phyloP scores from a whole-genome alignment of 2,888 invertebrate genomes.

The Rapana venosa region DNA sequence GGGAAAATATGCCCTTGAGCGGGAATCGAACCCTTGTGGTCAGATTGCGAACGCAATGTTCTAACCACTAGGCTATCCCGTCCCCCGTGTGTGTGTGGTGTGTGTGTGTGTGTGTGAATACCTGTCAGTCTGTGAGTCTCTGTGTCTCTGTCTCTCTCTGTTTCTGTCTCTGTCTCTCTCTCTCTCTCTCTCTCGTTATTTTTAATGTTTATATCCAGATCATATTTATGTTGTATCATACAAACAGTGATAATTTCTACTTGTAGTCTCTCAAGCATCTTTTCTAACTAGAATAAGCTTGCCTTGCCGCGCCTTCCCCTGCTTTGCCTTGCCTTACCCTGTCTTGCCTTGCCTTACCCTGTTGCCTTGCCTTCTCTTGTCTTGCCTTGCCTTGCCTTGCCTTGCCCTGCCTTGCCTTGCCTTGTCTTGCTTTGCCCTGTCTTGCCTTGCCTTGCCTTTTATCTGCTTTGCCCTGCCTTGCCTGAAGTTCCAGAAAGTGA shows the following conservation, averaged over 20 bases:
- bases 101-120: not conserved
- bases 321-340: not conserved
- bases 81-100: not conserved
- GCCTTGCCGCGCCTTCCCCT: not conserved
- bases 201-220: no score
- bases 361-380: not conserved
- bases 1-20: no score
- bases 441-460: no score
- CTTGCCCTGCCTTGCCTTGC: no score
- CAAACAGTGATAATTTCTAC: not conserved
- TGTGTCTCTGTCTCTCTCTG: not conserved
- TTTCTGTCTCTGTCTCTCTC: not conserved
- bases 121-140: conserved; percentile 1
- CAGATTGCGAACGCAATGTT: no score
- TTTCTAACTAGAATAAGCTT: not conserved
- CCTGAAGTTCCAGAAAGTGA: no score
- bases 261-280: not conserved
- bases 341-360: no score
- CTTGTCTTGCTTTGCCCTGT: not conserved
- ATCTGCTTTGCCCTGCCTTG: not conserved
- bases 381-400: not conserved
- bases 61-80: no score
- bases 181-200: not conserved
- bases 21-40: no score
- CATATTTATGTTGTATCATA: not conserved